Conservation (phyloP, 1,140 invertebrate species). For the Calephelis virginiensis region DNA sequence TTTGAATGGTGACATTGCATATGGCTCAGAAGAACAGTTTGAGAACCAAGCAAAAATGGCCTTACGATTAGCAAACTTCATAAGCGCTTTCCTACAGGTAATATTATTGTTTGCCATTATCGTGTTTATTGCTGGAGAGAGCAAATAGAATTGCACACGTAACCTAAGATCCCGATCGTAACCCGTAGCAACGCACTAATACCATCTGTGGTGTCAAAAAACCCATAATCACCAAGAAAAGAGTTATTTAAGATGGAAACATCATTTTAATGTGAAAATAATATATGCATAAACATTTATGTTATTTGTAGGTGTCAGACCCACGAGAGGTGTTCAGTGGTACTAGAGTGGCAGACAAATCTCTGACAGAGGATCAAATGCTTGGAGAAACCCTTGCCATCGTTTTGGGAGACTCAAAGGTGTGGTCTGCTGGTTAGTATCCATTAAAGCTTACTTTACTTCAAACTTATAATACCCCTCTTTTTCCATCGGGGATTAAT, state of each 20-base stretch:
- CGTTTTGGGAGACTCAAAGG: constrained; percentile 93
- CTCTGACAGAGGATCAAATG: constrained; percentile 95
- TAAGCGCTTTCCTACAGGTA: constrained; percentile 95
- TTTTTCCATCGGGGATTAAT: too few relatives aligned
- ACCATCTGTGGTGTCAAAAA: too few relatives aligned
- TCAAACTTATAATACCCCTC: too few relatives aligned
- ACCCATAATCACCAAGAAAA: too few relatives aligned
- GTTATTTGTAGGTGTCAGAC: constrained; percentile 86
- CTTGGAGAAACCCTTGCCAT: constrained; percentile 95
- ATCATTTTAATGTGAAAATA: background rate
- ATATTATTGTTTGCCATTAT: constrained; percentile 1
- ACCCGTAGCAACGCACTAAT: too few relatives aligned
- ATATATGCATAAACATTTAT: too few relatives aligned
- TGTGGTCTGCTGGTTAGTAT: constrained; percentile 88
- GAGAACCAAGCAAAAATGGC: constrained; percentile 98
- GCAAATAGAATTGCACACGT: too few relatives aligned
- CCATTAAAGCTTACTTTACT: too few relatives aligned
- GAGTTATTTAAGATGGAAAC: too few relatives aligned
- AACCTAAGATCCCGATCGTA: too few relatives aligned
- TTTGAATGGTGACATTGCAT: constrained; percentile 90
- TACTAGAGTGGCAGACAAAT: constrained; percentile 91
- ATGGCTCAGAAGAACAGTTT: constrained; percentile 92
- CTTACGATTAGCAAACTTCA: constrained; percentile 94
- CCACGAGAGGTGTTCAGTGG: constrained; percentile 96
- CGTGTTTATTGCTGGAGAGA: too few relatives aligned